Conservation (phyloP, 2,797 vertebrate genomes). For the Glyptemys insculpta region DNA sequence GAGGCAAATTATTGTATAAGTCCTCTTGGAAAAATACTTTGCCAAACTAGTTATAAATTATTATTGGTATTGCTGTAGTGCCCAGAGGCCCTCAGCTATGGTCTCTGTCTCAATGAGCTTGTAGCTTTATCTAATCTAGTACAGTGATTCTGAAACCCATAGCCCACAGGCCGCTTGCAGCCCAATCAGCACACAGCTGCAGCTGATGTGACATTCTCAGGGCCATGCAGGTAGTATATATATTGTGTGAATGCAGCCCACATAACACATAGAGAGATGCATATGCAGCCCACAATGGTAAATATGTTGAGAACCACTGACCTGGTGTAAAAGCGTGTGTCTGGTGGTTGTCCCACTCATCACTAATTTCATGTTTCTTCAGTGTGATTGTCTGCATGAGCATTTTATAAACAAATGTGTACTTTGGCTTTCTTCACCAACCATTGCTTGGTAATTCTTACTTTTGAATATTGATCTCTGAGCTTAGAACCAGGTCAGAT, state of each 20-base stretch:
- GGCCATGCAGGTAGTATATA: too few species aligned
- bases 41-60: neutral
- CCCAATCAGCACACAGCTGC: too few species aligned
- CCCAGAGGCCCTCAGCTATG: neutral
- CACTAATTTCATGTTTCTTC: neutral
- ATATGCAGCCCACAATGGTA: too few species aligned
- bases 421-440: neutral
- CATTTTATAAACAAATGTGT: neutral
- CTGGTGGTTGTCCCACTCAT: neutral
- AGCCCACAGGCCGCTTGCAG: too few species aligned
- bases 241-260: too few species aligned
- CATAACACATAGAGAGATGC: too few species aligned
- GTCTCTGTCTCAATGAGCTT: neutral
- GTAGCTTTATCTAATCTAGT: neutral
- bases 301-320: too few species aligned
- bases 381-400: neutral
- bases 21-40: neutral
- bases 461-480: neutral
- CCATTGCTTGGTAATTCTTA: neutral
- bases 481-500: neutral
- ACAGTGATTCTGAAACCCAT: too few species aligned
- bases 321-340: neutral
- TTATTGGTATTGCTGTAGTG: neutral
- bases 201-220: too few species aligned
- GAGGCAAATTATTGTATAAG: neutral